A percentile compares a stretch with the other conserved stretches of the same genome.
Evolutionary conservation across 1,140 invertebrate species (phyloP).

Genomic region (Marisa cornuarietis): DNA sequence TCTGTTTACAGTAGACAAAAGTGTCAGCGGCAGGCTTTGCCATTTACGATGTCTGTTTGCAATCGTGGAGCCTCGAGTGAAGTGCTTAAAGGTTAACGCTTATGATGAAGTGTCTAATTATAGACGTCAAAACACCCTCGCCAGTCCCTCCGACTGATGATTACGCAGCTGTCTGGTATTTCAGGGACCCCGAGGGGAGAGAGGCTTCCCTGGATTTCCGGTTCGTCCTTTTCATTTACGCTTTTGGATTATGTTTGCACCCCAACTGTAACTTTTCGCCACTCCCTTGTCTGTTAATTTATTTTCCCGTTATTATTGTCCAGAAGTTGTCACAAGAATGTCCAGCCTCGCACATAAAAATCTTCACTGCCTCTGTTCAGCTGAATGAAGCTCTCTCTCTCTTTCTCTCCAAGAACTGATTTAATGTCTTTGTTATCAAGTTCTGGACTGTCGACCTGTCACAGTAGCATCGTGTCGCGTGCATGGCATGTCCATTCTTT

Average conservation of each 20-base stretch:
- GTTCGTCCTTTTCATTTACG: constrained; percentile 26
- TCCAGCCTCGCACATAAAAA: not conserved
- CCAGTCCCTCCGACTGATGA: too few species aligned
- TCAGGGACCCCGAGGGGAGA: constrained; percentile 33
- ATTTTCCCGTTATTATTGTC: not conserved
- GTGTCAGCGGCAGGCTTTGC: too few species aligned
- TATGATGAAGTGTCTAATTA: too few species aligned
- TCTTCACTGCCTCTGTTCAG: not conserved
- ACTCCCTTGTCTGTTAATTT: not conserved
- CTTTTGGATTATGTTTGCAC: not conserved
- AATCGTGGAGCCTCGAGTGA: not conserved
- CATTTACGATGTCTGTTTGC: not conserved
- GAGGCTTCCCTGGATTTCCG: constrained; percentile 39
- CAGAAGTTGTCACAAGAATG: not conserved
- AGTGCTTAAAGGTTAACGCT: not conserved
- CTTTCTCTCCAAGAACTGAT: too few species aligned
- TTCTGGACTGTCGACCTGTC: too few species aligned
- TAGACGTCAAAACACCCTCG: not conserved
- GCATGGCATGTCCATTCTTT: constrained; percentile 2
- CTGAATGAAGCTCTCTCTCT: too few species aligned
- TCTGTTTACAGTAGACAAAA: too few species aligned
- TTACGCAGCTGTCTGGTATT: constrained; percentile 18
- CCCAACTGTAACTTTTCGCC: not conserved
- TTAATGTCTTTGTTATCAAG: too few species aligned
- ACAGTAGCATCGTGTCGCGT: not conserved